Evolutionary conservation across 2,888 invertebrate genomes (phyloP).

Genomic region (Nomada flava): DNA sequence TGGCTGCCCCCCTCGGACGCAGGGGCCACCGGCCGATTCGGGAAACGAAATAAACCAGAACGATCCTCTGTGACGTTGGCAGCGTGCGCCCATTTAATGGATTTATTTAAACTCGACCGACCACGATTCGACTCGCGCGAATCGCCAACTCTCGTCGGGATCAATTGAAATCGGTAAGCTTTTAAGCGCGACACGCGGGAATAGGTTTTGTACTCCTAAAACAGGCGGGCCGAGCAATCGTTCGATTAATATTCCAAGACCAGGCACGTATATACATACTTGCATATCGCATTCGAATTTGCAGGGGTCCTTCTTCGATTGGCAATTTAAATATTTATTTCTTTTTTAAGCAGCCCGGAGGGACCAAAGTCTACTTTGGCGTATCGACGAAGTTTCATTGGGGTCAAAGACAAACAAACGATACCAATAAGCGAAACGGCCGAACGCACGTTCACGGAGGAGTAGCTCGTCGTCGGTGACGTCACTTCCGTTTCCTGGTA

Average conservation of each 20-base stretch:
- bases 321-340: too few relatives aligned
- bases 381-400: constrained; percentile 35
- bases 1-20: constrained; percentile 45
- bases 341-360: neutral
- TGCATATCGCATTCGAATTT: too few relatives aligned
- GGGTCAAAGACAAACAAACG: constrained; percentile 75
- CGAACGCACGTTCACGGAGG: constrained; percentile 63
- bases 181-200: too few relatives aligned
- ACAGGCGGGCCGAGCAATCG: neutral
- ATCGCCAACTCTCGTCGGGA: too few relatives aligned
- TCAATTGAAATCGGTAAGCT: too few relatives aligned
- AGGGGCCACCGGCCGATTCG: constrained; percentile 58
- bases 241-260: too few relatives aligned
- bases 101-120: constrained; percentile 54
- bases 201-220: neutral
- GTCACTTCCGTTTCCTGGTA: constrained; percentile 82
- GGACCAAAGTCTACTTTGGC: constrained; percentile 25
- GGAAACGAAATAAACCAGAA: constrained; percentile 43
- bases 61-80: constrained; percentile 44
- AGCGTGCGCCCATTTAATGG: constrained; percentile 49
- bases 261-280: too few relatives aligned
- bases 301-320: too few relatives aligned
- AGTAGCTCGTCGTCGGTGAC: constrained; percentile 70
- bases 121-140: neutral
- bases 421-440: constrained; percentile 79